Conservation (phyloP, 1,140 invertebrate species). For the Pinna nobilis region DNA sequence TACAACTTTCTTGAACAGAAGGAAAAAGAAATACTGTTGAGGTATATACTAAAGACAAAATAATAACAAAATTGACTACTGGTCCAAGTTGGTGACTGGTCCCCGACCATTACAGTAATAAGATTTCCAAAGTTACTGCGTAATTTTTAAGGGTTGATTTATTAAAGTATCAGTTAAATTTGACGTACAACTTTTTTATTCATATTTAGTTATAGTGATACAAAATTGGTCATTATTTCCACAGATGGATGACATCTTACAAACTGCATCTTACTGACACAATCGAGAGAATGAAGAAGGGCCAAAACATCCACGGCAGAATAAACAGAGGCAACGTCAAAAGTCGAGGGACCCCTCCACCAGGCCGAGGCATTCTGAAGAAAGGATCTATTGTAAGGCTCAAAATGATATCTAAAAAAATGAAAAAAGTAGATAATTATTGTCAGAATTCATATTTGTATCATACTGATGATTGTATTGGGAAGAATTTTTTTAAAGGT, state of each 20-base stretch:
- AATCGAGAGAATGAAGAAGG: conserved; percentile 67
- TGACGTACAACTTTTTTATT: neutral
- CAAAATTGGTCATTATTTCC: conserved; percentile 1
- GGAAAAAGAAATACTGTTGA: too few relatives aligned
- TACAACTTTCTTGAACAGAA: too few relatives aligned
- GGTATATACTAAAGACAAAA: too few relatives aligned
- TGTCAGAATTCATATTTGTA: too few relatives aligned
- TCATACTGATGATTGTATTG: too few relatives aligned
- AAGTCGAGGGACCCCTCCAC: neutral
- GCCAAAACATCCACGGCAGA: conserved; percentile 67
- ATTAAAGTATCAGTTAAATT: neutral
- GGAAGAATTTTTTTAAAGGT: neutral
- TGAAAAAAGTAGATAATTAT: neutral
- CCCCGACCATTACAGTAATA: neutral
- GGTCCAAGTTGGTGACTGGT: too few relatives aligned
- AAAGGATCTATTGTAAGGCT: conserved; percentile 34
- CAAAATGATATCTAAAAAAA: neutral
- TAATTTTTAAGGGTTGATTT: neutral
- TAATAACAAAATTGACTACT: too few relatives aligned
- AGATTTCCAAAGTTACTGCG: neutral
- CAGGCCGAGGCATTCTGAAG: conserved; percentile 43
- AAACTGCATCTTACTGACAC: conserved; percentile 69
- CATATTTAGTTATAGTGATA: neutral
- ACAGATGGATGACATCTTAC: conserved; percentile 71
- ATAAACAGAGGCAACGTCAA: conserved; percentile 41